A percentile compares a stretch with the other conserved stretches of the same genome.
These are phyloP conservation scores for Neodontobutis hainanensis DNA, from an alignment of 2,113 vertebrate species.

Conservation along the genomic window DNA sequence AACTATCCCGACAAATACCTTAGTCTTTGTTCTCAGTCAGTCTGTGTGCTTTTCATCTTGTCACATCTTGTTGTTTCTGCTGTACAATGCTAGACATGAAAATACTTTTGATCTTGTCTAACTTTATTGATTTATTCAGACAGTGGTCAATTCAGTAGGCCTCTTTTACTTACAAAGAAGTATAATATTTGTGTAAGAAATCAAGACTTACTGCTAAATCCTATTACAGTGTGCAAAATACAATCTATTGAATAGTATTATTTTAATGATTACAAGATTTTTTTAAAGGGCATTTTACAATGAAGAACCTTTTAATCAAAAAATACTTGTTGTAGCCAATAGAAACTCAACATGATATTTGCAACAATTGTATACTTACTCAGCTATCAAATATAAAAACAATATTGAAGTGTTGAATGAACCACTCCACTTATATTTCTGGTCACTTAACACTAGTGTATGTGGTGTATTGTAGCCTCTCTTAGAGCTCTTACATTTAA, in stretches of 20 bases:
- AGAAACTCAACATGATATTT: no score
- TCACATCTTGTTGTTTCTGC: not conserved
- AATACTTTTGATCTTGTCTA: not conserved
- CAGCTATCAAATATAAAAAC: no score
- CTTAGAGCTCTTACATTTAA: constrained; percentile 35
- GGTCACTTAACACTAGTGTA: not conserved
- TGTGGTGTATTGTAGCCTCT: constrained; percentile 20
- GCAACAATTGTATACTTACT: no score
- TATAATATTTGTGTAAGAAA: no score
- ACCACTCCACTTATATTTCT: not conserved
- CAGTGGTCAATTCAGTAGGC: not conserved
- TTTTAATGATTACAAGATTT: not conserved
- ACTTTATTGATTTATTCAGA: not conserved
- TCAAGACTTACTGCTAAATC: no score
- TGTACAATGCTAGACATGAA: not conserved
- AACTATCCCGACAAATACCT: constrained; percentile 16
- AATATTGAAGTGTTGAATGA: no score
- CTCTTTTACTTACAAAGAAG: no score
- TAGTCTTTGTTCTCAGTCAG: constrained; percentile 7
- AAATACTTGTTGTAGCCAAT: no score
- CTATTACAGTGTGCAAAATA: no score
- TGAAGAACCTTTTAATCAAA: not conserved
- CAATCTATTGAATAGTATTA: not conserved
- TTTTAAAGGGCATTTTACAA: not conserved
- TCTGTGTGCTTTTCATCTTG: not conserved